Conservation (phyloP, 2,888 invertebrate genomes). For the Ernsta delagoae region DNA sequence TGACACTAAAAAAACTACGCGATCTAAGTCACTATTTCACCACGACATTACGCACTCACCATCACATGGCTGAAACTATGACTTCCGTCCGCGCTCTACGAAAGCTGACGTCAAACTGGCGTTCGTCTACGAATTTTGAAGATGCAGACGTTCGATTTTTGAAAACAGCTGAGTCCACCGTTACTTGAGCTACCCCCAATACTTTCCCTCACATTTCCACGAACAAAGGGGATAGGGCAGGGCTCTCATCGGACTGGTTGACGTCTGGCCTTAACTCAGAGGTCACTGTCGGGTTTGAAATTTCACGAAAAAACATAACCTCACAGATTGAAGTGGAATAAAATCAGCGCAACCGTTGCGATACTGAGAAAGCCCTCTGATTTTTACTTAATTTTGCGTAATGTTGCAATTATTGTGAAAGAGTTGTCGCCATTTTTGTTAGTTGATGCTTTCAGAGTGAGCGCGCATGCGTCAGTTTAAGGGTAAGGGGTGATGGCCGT, state of each 20-base stretch:
- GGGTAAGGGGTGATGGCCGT: constrained; percentile 59
- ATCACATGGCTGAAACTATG: constrained; percentile 67
- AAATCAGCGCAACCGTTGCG: constrained; percentile 29
- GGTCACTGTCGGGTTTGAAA: constrained; percentile 38
- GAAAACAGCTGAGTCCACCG: constrained; percentile 72
- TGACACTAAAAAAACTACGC: constrained; percentile 50
- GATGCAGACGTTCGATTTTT: constrained; percentile 70
- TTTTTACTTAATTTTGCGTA: constrained; percentile 30
- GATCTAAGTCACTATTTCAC: constrained; percentile 57
- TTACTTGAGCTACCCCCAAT: constrained; percentile 48
- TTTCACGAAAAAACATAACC: constrained; percentile 32
- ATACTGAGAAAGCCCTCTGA: constrained; percentile 33
- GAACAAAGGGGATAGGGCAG: constrained; percentile 22
- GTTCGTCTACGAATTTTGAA: constrained; percentile 50
- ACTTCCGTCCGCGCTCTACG: constrained; percentile 60
- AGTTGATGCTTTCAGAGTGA: constrained; percentile 24
- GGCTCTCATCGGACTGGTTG: constrained; percentile 37
- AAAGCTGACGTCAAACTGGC: constrained; percentile 71
- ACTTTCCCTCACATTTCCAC: constrained; percentile 34
- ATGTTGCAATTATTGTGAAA: constrained; percentile 42
- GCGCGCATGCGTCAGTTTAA: constrained; percentile 70
- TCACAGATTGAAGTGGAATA: constrained; percentile 20
- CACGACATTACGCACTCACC: constrained; percentile 66
- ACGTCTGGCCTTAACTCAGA: constrained; percentile 37
- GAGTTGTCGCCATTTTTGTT: constrained; percentile 63